Percentiles rank a stretch among this genome's conserved stretches.
These are phyloP conservation scores for Brachionus rubens DNA, from an alignment of 1,140 invertebrate species.

Conservation along the genomic window DNA sequence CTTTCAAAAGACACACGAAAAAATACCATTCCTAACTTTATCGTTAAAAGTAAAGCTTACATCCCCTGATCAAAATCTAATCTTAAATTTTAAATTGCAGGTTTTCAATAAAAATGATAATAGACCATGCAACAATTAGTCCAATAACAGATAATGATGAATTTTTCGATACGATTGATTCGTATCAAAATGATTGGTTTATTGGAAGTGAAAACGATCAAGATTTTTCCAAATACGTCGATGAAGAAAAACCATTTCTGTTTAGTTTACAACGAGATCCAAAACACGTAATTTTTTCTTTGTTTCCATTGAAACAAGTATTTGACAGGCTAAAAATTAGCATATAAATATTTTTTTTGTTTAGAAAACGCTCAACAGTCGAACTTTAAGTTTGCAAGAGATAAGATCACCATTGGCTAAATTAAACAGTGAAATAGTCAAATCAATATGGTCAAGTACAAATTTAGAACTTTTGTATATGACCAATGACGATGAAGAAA, in stretches of 20 bases:
- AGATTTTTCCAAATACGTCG: slow-evolving; percentile 59
- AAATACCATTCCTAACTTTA: no score
- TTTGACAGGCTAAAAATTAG: no score
- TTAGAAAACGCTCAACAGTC: slow-evolving; percentile 59
- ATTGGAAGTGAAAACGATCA: slow-evolving; percentile 59
- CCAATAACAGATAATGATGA: slow-evolving; percentile 55
- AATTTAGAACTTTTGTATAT: slow-evolving; percentile 63
- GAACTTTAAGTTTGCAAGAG: slow-evolving; percentile 58
- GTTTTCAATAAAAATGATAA: slow-evolving; percentile 61
- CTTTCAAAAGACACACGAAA: no score
- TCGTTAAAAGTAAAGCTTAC: no score
- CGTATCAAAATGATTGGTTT: slow-evolving; percentile 61
- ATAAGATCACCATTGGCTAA: slow-evolving; percentile 58
- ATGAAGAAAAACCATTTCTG: slow-evolving; percentile 56
- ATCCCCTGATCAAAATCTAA: no score
- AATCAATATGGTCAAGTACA: slow-evolving; percentile 63
- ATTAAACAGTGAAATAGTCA: slow-evolving; percentile 60
- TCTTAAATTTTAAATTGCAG: slow-evolving; percentile 50
- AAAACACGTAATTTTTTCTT: background rate
- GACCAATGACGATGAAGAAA: slow-evolving; percentile 65
- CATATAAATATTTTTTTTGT: slow-evolving; percentile 48
- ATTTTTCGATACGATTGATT: slow-evolving; percentile 56
- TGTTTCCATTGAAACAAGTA: background rate
- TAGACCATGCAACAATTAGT: slow-evolving; percentile 61
- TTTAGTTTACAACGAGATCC: slow-evolving; percentile 61